Conservation (phyloP, 2,797 vertebrate genomes). For the Spinus olivaceus region DNA sequence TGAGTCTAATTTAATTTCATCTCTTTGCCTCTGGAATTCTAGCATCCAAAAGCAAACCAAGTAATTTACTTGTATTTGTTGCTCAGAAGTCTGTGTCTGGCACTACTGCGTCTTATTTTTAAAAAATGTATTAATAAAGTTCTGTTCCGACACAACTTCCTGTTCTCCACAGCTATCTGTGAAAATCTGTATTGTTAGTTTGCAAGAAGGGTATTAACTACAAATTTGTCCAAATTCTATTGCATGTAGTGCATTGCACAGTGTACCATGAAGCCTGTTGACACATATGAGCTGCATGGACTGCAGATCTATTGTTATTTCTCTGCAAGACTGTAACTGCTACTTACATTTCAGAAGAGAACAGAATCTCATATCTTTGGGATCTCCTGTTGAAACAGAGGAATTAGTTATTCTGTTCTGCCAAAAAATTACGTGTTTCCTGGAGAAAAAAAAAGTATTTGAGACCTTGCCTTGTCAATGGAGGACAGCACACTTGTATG, state of each 20-base stretch:
- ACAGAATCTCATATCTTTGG: not conserved
- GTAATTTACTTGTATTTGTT: not conserved
- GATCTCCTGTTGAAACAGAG: not conserved
- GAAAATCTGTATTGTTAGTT: not conserved
- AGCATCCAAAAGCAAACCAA: not conserved
- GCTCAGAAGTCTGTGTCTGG: not conserved
- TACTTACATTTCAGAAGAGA: not conserved
- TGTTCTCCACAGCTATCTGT: not conserved
- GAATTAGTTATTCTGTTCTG: not conserved
- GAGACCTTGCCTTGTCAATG: constrained; percentile 6
- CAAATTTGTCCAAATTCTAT: not conserved
- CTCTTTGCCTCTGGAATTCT: not conserved
- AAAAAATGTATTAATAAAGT: not conserved
- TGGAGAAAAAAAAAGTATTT: constrained; percentile 28
- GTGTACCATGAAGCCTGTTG: not conserved
- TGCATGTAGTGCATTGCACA: not conserved
- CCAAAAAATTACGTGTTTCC: not conserved
- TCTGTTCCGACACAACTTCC: not conserved
- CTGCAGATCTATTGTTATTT: not conserved
- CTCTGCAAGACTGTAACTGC: not conserved
- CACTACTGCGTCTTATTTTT: not conserved
- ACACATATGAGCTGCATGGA: fast-evolving
- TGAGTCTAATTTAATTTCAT: not conserved
- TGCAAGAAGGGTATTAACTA: not conserved
- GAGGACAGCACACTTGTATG: not conserved